These are phyloP conservation scores for Actias luna DNA, from an alignment of 2,888 invertebrate species.

Conservation along the genomic window DNA sequence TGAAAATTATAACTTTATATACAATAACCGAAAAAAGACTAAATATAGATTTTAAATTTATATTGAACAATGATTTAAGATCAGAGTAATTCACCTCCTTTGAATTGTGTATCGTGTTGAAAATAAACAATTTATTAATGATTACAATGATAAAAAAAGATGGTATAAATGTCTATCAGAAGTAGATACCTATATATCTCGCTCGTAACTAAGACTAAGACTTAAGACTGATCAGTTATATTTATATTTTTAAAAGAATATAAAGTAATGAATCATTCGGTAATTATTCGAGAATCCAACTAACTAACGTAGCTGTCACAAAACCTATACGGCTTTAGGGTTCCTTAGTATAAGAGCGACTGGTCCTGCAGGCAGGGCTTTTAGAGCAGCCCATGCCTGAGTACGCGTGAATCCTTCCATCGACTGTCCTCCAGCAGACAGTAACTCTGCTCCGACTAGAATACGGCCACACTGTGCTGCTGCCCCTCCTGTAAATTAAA, in stretches of 20 bases:
- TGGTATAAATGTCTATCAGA: background rate
- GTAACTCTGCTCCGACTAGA: conserved; percentile 92
- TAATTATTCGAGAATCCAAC: background rate
- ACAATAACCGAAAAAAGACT: conserved; percentile 15
- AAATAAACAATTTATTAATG: background rate
- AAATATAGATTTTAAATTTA: background rate
- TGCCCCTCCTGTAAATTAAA: conserved; percentile 86
- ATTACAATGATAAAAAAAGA: background rate
- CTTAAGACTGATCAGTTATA: conserved; percentile 6
- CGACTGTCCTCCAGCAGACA: conserved; percentile 90
- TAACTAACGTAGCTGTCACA: background rate
- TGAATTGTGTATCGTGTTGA: background rate
- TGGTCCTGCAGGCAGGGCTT: conserved; percentile 92
- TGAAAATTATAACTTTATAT: conserved; percentile 23
- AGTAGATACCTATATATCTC: background rate
- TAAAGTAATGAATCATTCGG: conserved; percentile 4
- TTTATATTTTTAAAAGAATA: conserved; percentile 5
- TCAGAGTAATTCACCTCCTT: background rate
- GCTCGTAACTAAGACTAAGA: background rate
- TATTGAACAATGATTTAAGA: background rate
- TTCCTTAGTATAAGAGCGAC: conserved; percentile 83
- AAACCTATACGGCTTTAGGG: conserved; percentile 43
- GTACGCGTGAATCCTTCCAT: conserved; percentile 93
- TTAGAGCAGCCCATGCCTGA: conserved; percentile 96
- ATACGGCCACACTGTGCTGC: conserved; percentile 93